phyloP scores from a whole-genome alignment of 2,888 invertebrate genomes.

The Invenusta paracnida region DNA sequence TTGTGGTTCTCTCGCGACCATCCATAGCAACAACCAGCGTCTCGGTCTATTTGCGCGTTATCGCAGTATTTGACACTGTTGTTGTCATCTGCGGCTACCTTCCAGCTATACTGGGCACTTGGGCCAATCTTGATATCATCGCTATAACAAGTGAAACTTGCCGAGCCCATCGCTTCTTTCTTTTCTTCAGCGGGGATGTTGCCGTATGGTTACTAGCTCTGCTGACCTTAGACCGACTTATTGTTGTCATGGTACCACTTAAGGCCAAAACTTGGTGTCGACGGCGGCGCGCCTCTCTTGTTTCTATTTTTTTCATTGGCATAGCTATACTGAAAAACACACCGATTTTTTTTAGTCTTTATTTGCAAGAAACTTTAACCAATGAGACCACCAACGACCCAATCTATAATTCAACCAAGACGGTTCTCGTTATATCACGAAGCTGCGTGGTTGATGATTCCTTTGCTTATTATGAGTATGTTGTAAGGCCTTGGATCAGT shows the following conservation, averaged over 20 bases:
- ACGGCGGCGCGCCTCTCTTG: not conserved
- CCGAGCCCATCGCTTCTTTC: conserved; percentile 2
- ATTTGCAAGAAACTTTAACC: not conserved
- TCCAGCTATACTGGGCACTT: not conserved
- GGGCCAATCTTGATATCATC: not conserved
- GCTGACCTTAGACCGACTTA: conserved; percentile 1
- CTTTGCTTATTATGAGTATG: conserved; percentile 19
- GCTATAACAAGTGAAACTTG: not conserved
- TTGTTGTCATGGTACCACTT: conserved; percentile 23
- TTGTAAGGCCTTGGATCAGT: conserved; percentile 8
- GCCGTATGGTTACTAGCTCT: conserved; percentile 24
- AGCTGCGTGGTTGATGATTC: not conserved
- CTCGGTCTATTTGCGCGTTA: conserved; percentile 24
- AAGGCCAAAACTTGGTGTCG: conserved; percentile 1
- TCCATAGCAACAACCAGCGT: not conserved
- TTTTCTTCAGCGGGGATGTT: conserved; percentile 20
- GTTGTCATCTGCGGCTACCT: conserved; percentile 2
- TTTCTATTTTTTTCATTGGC: not conserved
- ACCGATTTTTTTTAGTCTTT: not conserved
- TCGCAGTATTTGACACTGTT: conserved; percentile 14
- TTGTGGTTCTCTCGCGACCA: not conserved
- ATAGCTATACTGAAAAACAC: not conserved
- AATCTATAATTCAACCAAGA: no score
- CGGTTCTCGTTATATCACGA: no score
- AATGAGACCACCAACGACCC: not conserved